phyloP scores from a whole-genome alignment of 2,888 invertebrate genomes.

The Drosophila anomalata region DNA sequence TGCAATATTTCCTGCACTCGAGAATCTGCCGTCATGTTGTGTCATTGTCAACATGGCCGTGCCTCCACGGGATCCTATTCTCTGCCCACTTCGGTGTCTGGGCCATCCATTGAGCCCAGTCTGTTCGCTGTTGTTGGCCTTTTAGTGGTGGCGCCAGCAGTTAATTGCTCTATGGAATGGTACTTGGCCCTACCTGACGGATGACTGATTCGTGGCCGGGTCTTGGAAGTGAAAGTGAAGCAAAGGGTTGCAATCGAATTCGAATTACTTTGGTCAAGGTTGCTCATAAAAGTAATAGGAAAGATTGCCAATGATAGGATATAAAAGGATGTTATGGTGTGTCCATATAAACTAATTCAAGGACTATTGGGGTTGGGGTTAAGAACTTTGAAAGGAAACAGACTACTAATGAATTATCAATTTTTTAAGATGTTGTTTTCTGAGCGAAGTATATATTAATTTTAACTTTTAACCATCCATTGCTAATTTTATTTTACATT shows the following conservation, averaged over 20 bases:
- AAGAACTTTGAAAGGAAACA: not conserved
- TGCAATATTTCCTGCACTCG: slow-evolving; percentile 55
- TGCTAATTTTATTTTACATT: too few relatives aligned
- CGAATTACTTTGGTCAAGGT: slow-evolving; percentile 22
- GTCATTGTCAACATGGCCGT: slow-evolving; percentile 66
- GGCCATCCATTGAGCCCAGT: slow-evolving; percentile 52
- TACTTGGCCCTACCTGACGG: slow-evolving; percentile 28
- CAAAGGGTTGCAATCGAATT: slow-evolving; percentile 56
- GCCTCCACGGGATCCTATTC: slow-evolving; percentile 33
- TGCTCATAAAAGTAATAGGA: not conserved
- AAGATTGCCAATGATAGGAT: not conserved
- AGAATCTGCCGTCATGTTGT: slow-evolving; percentile 73
- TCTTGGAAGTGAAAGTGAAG: slow-evolving; percentile 66
- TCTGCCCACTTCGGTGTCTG: slow-evolving; percentile 37
- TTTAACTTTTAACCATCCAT: too few relatives aligned
- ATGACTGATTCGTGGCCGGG: slow-evolving; percentile 8
- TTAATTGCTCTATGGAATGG: slow-evolving; percentile 66
- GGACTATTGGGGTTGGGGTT: not conserved
- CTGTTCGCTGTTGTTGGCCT: slow-evolving; percentile 51
- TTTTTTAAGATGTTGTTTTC: too few relatives aligned
- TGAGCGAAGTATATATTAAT: too few relatives aligned
- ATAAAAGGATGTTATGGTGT: too few relatives aligned
- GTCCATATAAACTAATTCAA: not conserved
- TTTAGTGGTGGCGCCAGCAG: slow-evolving; percentile 72
- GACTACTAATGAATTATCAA: not conserved